Evolutionary conservation across 1,140 invertebrate genomes (phyloP), one percentile per base, ranked within the genome.

Genomic region (Heliconius himera): DNA sequence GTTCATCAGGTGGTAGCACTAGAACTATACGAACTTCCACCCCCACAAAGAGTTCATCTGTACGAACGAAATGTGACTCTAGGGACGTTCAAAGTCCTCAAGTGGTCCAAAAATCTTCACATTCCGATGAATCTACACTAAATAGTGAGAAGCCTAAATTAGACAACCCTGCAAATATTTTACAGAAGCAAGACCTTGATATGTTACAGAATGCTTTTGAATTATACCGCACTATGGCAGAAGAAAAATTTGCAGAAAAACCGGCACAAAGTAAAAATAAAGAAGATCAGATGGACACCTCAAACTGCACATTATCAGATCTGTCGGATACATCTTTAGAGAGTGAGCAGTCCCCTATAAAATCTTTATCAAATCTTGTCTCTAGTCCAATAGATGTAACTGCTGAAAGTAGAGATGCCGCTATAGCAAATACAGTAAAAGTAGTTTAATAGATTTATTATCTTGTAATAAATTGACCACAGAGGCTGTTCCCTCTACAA

Each of bases 301-400:
- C 91, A 82, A 91, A 90, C 78, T 89, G 89, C 80, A 87, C 89
- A 54, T 73, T 91, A 60, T 90, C 90, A 88, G 90, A 94, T 85
- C 46, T 90, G 46, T 89, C 92, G 9, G 87, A 90, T 70, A 83
- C 86, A 79, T 91, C 89, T 54, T 56, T 87, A 83, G 91, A 92
- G 78, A 93, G 90, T 88, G 95, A 95, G 79, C 95, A 95, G 80
- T 96, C 96, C 26, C 96, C 96, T 38, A 96, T 96, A 26, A 96
- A 96, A 88, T 96, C 96, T 81, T 89, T 96, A 56, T 96, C 96
- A 78, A 96, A 96, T 90, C 91, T 96, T 81, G 96, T 96, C 38
- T 96, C 95, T 81, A 95, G 95, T 89, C 95, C 96, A 75, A 94
- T 96, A 70, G 95, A 96, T 88, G 90, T 91, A 88, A 90, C 89